These are phyloP conservation scores for Spea hammondii DNA, from an alignment of 2,797 vertebrate genomes.

Conservation along the genomic window DNA sequence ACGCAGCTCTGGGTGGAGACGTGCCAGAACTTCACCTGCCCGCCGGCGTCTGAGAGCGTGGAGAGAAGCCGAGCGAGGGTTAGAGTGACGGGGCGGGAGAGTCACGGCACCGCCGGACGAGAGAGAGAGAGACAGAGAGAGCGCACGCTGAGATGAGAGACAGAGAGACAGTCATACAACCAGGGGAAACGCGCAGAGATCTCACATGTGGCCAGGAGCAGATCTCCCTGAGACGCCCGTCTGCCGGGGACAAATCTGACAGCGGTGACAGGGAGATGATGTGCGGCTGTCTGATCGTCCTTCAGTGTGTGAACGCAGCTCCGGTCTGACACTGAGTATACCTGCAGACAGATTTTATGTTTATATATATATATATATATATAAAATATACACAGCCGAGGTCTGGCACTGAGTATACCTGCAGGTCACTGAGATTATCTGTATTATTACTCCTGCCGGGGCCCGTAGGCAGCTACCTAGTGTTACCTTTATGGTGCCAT, in stretches of 20 bases:
- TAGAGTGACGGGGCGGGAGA: constrained; percentile 4
- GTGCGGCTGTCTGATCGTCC: constrained; percentile 25
- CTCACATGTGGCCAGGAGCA: constrained; percentile 64
- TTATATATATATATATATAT: too few relatives aligned
- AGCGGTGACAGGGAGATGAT: constrained; percentile 52
- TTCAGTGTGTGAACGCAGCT: constrained; percentile 37
- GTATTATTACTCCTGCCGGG: too few relatives aligned
- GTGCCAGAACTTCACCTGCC: constrained; percentile 61
- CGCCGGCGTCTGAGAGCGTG: constrained; percentile 57
- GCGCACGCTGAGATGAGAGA: not conserved
- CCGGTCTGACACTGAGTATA: constrained; percentile 15
- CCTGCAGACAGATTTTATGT: not conserved
- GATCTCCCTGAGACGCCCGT: constrained; percentile 43
- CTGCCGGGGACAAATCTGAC: constrained; percentile 52
- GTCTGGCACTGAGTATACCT: not conserved
- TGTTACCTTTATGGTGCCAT: constrained; percentile 28
- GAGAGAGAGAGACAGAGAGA: constrained; percentile 11
- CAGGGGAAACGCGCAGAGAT: not conserved
- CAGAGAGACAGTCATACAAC: not conserved
- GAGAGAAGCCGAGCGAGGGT: constrained; percentile 16
- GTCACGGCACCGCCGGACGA: not conserved
- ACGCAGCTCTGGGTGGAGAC: constrained; percentile 58
- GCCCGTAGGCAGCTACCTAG: too few relatives aligned
- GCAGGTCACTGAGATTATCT: not conserved
- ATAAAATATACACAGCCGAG: not conserved